phyloP scores from a whole-genome alignment of 2,888 invertebrate species.

The Bombylius major region DNA sequence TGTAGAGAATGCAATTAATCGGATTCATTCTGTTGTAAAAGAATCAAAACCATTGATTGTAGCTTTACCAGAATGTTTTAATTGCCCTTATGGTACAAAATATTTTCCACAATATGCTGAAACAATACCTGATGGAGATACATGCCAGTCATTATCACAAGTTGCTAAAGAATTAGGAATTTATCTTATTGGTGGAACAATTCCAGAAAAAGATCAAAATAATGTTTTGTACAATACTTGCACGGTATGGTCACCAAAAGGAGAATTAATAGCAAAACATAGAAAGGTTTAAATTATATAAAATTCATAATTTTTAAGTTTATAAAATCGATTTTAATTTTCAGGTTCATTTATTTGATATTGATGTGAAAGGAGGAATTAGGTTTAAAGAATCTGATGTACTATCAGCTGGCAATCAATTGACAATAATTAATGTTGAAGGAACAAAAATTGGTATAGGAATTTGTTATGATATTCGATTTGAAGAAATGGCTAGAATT shows the following conservation, averaged over 20 bases:
- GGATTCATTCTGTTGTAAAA: slow-evolving; percentile 56
- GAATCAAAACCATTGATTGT: slow-evolving; percentile 49
- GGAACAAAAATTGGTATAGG: slow-evolving; percentile 72
- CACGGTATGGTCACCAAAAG: slow-evolving; percentile 69
- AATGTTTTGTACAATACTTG: slow-evolving; percentile 69
- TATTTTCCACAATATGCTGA: slow-evolving; percentile 82
- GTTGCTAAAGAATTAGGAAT: slow-evolving; percentile 65
- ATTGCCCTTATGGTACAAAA: slow-evolving; percentile 83
- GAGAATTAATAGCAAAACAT: slow-evolving; percentile 65
- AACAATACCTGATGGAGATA: slow-evolving; percentile 63
- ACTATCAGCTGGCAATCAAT: slow-evolving; percentile 57
- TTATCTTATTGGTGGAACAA: slow-evolving; percentile 78
- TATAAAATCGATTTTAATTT: background rate
- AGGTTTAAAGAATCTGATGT: slow-evolving; percentile 85
- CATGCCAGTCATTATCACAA: slow-evolving; percentile 54
- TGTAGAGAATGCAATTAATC: slow-evolving; percentile 53
- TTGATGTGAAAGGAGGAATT: slow-evolving; percentile 87
- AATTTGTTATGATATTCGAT: slow-evolving; percentile 90
- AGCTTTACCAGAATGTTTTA: slow-evolving; percentile 80
- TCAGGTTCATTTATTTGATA: slow-evolving; percentile 88
- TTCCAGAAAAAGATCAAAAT: slow-evolving; percentile 61
- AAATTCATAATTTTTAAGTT: no score
- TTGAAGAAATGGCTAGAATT: slow-evolving; percentile 73
- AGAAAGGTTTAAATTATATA: slow-evolving; percentile 52
- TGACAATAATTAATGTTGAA: slow-evolving; percentile 60